phyloP scores from a whole-genome alignment of 2,797 vertebrate genomes.

The Pteropus rufus region DNA sequence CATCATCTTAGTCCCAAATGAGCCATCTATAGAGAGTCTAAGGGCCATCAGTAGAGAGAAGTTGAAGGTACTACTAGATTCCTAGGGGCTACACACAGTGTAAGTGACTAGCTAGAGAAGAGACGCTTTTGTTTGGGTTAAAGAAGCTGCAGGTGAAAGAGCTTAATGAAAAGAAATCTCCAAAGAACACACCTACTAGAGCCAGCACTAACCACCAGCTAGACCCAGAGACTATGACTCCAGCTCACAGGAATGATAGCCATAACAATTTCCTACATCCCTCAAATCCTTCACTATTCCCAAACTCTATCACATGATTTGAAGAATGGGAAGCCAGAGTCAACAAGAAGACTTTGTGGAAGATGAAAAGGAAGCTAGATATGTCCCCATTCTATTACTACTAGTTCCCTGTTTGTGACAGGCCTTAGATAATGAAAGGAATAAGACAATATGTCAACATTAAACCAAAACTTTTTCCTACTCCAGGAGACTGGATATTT shows the following conservation, averaged over 20 bases:
- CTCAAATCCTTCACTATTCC: background rate
- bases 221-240: background rate
- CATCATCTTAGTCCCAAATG: background rate
- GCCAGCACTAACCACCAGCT: background rate
- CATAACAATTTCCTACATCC: background rate
- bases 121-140: background rate
- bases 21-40: background rate
- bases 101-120: background rate
- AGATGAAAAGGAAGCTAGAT: background rate
- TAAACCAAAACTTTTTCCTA: background rate
- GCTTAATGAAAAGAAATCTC: background rate
- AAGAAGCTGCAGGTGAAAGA: background rate
- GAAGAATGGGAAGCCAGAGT: background rate
- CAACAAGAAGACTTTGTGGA: background rate
- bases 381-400: background rate
- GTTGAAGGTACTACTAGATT: background rate
- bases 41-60: background rate
- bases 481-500: background rate
- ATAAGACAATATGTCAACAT: background rate
- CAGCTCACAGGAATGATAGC: background rate
- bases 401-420: background rate
- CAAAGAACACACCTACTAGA: background rate
- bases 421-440: background rate
- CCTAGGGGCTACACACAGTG: fast-evolving
- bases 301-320: background rate